Evolutionary conservation across 2,113 vertebrate species (phyloP).

Genomic region (Desmodus rotundus): DNA sequence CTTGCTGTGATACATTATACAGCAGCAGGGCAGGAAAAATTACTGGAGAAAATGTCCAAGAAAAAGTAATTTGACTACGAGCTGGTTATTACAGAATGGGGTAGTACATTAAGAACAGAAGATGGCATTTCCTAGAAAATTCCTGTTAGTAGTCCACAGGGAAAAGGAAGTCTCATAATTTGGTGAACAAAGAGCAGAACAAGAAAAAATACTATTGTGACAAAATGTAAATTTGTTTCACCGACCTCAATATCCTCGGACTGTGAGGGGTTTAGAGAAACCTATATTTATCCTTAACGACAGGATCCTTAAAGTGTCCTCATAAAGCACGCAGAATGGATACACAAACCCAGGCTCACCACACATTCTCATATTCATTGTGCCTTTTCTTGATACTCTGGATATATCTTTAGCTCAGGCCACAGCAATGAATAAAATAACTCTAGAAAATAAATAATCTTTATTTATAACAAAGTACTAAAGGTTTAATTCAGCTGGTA

Average conservation of each 20-base stretch:
- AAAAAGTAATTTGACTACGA: background rate
- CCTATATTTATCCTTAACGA: background rate
- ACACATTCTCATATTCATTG: background rate
- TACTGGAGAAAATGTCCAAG: background rate
- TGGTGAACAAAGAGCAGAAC: background rate
- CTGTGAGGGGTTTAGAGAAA: background rate
- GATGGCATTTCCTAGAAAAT: background rate
- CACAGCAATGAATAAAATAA: background rate
- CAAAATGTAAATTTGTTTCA: background rate
- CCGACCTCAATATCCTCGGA: background rate
- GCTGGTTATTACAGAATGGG: background rate
- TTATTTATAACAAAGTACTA: background rate
- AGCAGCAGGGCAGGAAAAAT: background rate
- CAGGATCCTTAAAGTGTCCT: background rate
- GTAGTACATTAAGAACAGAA: background rate
- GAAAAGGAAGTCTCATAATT: background rate
- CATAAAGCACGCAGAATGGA: background rate
- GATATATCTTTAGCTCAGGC: background rate
- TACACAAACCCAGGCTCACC: background rate
- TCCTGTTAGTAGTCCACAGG: background rate
- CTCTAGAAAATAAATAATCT: background rate
- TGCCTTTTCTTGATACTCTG: background rate
- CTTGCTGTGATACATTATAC: background rate
- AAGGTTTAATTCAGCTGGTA: background rate
- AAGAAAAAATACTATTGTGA: background rate